Evolutionary conservation across 2,797 vertebrate species (phyloP), one percentile per base, ranked within the genome.

Genomic region (Tragelaphus oryx): DNA sequence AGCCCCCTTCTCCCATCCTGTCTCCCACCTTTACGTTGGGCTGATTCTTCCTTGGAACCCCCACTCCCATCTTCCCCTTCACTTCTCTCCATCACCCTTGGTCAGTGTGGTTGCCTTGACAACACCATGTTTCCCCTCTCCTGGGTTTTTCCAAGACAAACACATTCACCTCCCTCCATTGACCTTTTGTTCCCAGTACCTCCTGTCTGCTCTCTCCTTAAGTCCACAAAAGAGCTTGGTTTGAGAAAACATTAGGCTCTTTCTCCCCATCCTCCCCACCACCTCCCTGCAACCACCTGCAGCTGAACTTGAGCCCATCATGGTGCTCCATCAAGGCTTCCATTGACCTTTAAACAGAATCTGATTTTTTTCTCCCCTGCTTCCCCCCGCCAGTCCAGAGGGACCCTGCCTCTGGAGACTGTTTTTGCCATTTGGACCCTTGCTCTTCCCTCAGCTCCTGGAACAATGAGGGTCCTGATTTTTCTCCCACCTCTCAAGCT

Each of bases 131-230:
- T 52, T 52, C 68, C 78, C 57, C 74, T 91, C 48, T 55, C 82
- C 62, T 78, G 79, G 62, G 60, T 16, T 59, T 89, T 92, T 75
- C 17, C 0, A 30, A 92, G 81, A 75, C 10, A 26, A 68, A 65
- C 17, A 33, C 8, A 0, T 14, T 60, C 33, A 17, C 50, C 76
- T 80, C 54, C 60, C 46, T 48, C 83, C 13, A 1, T 12, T 78
- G 68, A 75, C 86, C 26, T 62, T 89, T 89, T 3, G 65, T 55
- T 50, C 52, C 57, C 41, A 26, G 6, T 75, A 55, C 76, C 87
- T 68, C 78, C 46, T 17, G 8, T 71, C 75, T 24, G n/a, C 57
- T 81, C 65, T 89, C 48, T 83, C 57, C 75, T 81, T 80, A 41
- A 24, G 59, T 50, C 78, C 76, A 52, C 54, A 20, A 52, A 52